A percentile compares a stretch with the other conserved stretches of the same genome.
Conservation (phyloP, 2,113 vertebrate species). For the Sceloporus tristichus region DNA sequence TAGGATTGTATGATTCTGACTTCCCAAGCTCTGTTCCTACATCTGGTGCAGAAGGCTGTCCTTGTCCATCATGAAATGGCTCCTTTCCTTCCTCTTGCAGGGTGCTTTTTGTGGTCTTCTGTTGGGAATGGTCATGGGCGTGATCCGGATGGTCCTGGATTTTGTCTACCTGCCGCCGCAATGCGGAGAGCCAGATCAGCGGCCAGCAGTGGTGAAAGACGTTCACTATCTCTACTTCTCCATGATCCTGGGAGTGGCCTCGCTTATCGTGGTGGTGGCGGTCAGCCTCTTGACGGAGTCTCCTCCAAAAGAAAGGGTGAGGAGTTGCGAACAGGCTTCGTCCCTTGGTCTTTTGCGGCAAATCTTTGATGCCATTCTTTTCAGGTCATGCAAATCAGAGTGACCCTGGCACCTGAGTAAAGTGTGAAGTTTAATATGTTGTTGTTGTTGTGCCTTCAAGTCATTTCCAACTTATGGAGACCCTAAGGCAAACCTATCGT, state of each 20-base stretch:
- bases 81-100: slow-evolving; percentile 67
- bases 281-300: slow-evolving; percentile 87
- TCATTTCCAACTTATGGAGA: too few species aligned
- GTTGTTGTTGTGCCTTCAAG: too few species aligned
- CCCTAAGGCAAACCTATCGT: too few species aligned
- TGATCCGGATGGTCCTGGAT: slow-evolving; percentile 88
- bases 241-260: slow-evolving; percentile 83
- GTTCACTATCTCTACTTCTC: slow-evolving; percentile 97
- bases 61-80: fast-evolving
- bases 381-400: too few species aligned
- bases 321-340: neutral
- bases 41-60: neutral
- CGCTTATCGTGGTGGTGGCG: slow-evolving; percentile 76
- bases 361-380: neutral
- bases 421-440: too few species aligned
- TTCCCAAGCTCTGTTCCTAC: neutral
- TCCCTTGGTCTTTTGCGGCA: neutral
- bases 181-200: slow-evolving; percentile 84
- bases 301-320: slow-evolving; percentile 79
- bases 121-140: slow-evolving; percentile 84
- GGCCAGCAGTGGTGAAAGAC: slow-evolving; percentile 84
- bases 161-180: slow-evolving; percentile 87
- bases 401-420: neutral
- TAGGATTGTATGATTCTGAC: too few species aligned
- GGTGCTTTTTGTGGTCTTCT: slow-evolving; percentile 92